These are phyloP conservation scores for Panagrolaimus sp. DNA, from an alignment of 1,140 invertebrate genomes.

Conservation along the genomic window DNA sequence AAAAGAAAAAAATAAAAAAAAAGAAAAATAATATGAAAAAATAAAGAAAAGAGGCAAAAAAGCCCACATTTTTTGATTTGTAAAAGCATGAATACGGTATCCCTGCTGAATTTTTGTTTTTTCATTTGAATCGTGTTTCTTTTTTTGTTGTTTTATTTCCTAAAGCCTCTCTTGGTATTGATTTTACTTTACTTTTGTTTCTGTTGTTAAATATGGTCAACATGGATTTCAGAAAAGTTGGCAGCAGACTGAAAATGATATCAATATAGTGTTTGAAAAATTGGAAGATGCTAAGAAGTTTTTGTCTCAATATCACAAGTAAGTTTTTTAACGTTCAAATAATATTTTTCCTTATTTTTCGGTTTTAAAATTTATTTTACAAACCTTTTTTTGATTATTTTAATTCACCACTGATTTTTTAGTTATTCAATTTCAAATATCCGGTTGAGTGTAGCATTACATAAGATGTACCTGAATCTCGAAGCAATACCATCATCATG, in stretches of 20 bases:
- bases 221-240: constrained; percentile 39
- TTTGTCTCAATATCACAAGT: constrained; percentile 42
- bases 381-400: too few species aligned
- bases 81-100: background rate
- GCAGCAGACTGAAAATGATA: constrained; percentile 27
- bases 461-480: constrained; percentile 1
- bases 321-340: constrained; percentile 20
- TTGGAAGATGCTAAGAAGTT: constrained; percentile 40
- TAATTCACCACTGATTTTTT: too few species aligned
- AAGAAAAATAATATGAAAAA: constrained; percentile 2
- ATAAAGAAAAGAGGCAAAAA: constrained; percentile 10
- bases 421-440: background rate
- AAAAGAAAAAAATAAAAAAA: background rate
- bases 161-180: background rate
- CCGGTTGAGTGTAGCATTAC: background rate
- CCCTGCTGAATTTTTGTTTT: background rate
- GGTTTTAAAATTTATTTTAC: too few species aligned
- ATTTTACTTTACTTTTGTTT: background rate
- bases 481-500: background rate
- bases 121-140: background rate
- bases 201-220: background rate
- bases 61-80: background rate
- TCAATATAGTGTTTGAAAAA: constrained; percentile 35
- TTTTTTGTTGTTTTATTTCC: constrained; percentile 6
- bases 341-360: too few species aligned